phyloP scores from a whole-genome alignment of 2,888 invertebrate genomes.

The Ryuthela nishihirai region DNA sequence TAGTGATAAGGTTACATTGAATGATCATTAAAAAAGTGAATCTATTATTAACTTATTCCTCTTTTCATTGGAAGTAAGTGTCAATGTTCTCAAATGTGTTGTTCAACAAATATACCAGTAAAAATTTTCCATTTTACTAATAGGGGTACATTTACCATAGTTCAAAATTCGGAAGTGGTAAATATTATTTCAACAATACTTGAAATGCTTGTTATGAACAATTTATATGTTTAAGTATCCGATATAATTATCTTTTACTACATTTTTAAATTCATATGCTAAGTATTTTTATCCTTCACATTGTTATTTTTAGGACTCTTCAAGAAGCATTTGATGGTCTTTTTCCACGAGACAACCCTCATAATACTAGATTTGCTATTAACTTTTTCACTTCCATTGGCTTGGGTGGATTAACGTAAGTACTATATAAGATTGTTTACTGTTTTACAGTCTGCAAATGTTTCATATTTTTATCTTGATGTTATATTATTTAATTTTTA shows the following conservation, averaged over 20 bases:
- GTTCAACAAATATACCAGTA: too few relatives aligned
- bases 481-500: too few relatives aligned
- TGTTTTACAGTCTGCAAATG: background rate
- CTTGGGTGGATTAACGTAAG: conserved; percentile 85
- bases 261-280: background rate
- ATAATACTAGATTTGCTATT: conserved; percentile 94
- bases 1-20: too few relatives aligned
- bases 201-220: background rate
- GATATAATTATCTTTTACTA: background rate
- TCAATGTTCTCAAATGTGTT: too few relatives aligned
- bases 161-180: background rate
- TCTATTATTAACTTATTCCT: too few relatives aligned
- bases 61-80: too few relatives aligned
- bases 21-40: too few relatives aligned
- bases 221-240: background rate
- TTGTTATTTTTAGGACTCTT: conserved; percentile 62
- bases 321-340: conserved; percentile 82
- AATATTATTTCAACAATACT: background rate
- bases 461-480: background rate
- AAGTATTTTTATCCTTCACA: conserved; percentile 47
- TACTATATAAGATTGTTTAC: conserved; percentile 21
- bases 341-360: conserved; percentile 92
- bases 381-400: conserved; percentile 98
- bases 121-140: too few relatives aligned
- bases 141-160: background rate